Evolutionary conservation across 2,888 invertebrate species (phyloP), one percentile per base, ranked within the genome.

Genomic region (Gnatocerus cornutus): DNA sequence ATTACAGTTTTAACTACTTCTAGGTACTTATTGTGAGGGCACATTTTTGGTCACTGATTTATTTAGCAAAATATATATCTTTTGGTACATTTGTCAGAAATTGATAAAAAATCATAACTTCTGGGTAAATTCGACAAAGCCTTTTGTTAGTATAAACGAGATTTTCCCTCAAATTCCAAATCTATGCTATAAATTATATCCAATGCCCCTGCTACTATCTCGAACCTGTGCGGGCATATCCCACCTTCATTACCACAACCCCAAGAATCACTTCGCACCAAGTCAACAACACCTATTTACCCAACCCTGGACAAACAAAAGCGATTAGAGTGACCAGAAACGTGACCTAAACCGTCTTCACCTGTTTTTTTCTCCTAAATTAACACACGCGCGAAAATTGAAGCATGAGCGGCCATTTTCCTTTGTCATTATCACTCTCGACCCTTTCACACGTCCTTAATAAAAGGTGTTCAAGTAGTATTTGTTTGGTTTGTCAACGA

Each of bases 221-320:
- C 6, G 68, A 55, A 64, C 72, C 65, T 74, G 74, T 68, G 66
- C 75, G 73, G 73, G 59, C 75, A 75, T 74, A 74, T 74, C 72
- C 73, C 71, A 71, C 74, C 73, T 74, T 75, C 75, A 75, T 75
- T 75, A 75, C 71, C 73, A 66, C 33, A 14, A 45, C 33, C 14
- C 59, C 41, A 55, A 61, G 53, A 71, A 71, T 71, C 68, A 69
- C 71, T 71, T 71, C 71, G 65, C 71, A 71, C 71, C 66, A 65
- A 8, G 29, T 52, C 61, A 59, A 53, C 65, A 64, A 27, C 37
- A 41, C 21, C 39, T 64, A 59, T 69, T 65, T 69, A 53, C 59
- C 59, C 55, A 65, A 29, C 56, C 59, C 12, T 65, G 29, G 29
- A 5, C 53, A 65, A 65, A 69, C 59, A 65, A 46, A 59, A 13